Percentiles rank a stretch among this genome's conserved stretches.
phyloP scores from a whole-genome alignment of 1,140 invertebrate species.

The Steinernema khuongi region DNA sequence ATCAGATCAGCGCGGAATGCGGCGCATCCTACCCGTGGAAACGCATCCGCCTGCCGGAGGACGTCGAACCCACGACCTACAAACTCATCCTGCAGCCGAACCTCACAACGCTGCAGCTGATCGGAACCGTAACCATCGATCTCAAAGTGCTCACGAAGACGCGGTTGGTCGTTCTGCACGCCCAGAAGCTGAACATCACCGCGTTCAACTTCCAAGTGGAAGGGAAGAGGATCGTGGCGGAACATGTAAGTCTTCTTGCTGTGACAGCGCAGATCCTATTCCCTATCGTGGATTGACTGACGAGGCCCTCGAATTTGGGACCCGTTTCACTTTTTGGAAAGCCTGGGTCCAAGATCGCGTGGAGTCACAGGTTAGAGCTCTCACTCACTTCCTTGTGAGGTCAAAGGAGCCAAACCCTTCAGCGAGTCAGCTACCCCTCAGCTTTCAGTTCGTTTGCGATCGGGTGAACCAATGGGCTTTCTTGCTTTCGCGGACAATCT shows the following conservation, averaged over 20 bases:
- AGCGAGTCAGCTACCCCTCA: too few relatives aligned
- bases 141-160: conserved; percentile 61
- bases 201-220: conserved; percentile 20
- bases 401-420: too few relatives aligned
- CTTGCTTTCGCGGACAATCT: conserved; percentile 7
- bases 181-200: conserved; percentile 31
- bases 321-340: too few relatives aligned
- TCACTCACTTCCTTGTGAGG: background rate
- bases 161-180: conserved; percentile 31
- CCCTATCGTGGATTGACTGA: too few relatives aligned
- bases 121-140: conserved; percentile 64
- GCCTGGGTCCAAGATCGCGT: too few relatives aligned
- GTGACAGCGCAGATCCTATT: too few relatives aligned
- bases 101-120: conserved; percentile 77
- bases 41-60: conserved; percentile 74
- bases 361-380: too few relatives aligned
- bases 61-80: conserved; percentile 75
- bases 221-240: conserved; percentile 21
- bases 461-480: conserved; percentile 33
- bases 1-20: conserved; percentile 33
- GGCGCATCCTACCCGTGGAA: conserved; percentile 81
- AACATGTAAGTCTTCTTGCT: conserved; percentile 14
- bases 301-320: too few relatives aligned
- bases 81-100: conserved; percentile 86
- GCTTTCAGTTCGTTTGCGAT: conserved; percentile 25